Conservation (phyloP, 2,113 vertebrate species). For the Pseudorectes ferrugineus region DNA sequence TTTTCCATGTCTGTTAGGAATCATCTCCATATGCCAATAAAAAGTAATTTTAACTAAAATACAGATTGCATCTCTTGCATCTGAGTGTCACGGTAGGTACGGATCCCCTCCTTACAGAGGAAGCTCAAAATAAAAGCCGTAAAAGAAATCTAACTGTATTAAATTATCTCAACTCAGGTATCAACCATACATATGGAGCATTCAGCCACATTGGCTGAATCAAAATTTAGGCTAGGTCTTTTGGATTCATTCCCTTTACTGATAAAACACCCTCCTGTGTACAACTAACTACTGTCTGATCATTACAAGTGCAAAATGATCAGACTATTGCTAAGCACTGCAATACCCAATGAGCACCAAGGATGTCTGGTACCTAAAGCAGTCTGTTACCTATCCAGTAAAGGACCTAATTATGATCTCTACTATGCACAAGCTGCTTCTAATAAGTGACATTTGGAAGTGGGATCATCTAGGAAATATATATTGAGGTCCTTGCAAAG, state of each 20-base stretch:
- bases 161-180: background rate
- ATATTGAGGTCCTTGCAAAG: background rate
- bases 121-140: background rate
- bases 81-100: background rate
- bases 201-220: background rate
- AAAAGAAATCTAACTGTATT: background rate
- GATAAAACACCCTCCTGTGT: background rate
- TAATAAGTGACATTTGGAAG: background rate
- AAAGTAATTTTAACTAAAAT: background rate
- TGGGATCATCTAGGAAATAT: background rate
- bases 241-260: background rate
- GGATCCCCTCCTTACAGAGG: background rate
- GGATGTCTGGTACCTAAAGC: background rate
- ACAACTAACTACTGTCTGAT: background rate
- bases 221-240: background rate
- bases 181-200: background rate
- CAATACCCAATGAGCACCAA: background rate
- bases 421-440: background rate
- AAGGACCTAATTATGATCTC: background rate
- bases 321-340: background rate
- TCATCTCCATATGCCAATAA: background rate
- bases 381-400: background rate
- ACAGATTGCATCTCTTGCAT: background rate
- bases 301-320: background rate
- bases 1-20: background rate